Conservation (phyloP, 2,888 invertebrate genomes). For the Ypsolopha sequella region DNA sequence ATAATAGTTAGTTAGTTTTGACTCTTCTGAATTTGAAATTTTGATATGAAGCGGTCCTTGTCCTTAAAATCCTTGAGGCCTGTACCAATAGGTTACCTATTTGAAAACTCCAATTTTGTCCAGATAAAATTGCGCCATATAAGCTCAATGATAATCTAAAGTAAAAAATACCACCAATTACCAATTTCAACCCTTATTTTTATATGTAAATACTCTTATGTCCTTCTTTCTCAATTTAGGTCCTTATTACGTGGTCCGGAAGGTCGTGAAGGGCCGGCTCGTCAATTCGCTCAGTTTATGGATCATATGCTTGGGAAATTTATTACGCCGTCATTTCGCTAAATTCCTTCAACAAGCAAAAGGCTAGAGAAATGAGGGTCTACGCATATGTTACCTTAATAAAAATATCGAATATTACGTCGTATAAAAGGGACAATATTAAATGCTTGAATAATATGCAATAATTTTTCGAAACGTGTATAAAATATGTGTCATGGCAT, state of each 20-base stretch:
- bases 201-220: slow-evolving; percentile 12
- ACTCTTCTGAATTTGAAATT: too few species aligned
- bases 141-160: neutral
- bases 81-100: too few species aligned
- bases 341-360: slow-evolving; percentile 42
- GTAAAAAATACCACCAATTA: neutral
- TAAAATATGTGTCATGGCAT: too few species aligned
- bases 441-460: slow-evolving; percentile 18
- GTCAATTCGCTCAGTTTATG: slow-evolving; percentile 32
- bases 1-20: too few species aligned
- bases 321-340: slow-evolving; percentile 49
- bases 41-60: too few species aligned
- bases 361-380: slow-evolving; percentile 40
- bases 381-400: slow-evolving; percentile 30
- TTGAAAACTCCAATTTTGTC: too few species aligned
- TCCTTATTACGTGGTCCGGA: slow-evolving; percentile 8
- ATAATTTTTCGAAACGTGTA: too few species aligned
- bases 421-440: slow-evolving; percentile 36
- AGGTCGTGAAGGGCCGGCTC: slow-evolving; percentile 8
- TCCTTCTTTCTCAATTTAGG: slow-evolving; percentile 18
- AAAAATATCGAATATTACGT: slow-evolving; percentile 33
- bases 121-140: too few species aligned
- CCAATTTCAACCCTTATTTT: slow-evolving; percentile 4
- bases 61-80: too few species aligned
- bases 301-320: slow-evolving; percentile 44